These are phyloP conservation scores for Steatocranus sp. DNA, from an alignment of 2,797 vertebrate species.

Conservation along the genomic window DNA sequence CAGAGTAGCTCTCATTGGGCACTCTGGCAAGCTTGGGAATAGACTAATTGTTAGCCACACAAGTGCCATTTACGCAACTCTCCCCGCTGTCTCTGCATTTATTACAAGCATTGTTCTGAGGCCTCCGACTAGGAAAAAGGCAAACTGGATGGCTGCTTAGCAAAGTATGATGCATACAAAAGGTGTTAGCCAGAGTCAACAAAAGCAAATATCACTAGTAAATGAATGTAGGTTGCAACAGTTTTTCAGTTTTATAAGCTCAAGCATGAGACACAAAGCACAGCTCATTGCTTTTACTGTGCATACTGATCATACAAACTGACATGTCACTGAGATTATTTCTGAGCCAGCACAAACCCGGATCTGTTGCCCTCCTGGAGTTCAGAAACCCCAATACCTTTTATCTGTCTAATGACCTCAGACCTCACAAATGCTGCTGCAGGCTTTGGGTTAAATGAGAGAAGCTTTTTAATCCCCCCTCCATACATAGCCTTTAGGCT, in stretches of 20 bases:
- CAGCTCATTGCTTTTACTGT: not conserved
- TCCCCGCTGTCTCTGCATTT: conserved; percentile 61
- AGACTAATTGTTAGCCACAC: conserved; percentile 66
- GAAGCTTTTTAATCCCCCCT: conserved; percentile 38
- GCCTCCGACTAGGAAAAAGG: conserved; percentile 7
- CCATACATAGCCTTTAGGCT: conserved; percentile 25
- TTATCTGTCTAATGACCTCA: conserved; percentile 42
- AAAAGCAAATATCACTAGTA: not conserved
- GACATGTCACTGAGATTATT: not conserved
- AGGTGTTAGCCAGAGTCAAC: not conserved
- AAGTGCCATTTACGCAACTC: conserved; percentile 53
- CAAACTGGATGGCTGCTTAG: not conserved
- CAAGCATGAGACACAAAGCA: not conserved
- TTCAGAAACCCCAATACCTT: conserved; percentile 27
- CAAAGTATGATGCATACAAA: not conserved
- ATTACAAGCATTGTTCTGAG: conserved; percentile 39
- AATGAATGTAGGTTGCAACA: not conserved
- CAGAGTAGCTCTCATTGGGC: conserved; percentile 62
- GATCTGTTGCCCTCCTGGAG: conserved; percentile 20
- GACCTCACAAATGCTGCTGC: conserved; percentile 41
- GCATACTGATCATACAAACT: not conserved
- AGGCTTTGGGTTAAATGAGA: conserved; percentile 52
- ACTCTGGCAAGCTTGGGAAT: conserved; percentile 63
- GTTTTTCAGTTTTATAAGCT: not conserved
- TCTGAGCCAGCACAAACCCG: not conserved